These are phyloP conservation scores for Rhizoglyphus robini DNA, from an alignment of 1,140 invertebrate genomes.

Conservation along the genomic window DNA sequence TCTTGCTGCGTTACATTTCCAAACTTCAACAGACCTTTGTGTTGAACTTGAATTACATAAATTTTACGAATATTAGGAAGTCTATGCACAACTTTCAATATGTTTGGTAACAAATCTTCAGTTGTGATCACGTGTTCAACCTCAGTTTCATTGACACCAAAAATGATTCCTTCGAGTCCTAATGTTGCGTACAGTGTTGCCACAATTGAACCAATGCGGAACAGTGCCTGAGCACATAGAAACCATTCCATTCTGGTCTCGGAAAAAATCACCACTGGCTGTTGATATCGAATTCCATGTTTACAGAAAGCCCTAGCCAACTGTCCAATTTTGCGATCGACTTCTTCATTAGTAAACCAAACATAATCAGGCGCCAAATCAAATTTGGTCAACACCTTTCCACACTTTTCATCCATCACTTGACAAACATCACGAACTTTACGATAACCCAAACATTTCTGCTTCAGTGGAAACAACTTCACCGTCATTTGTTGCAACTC, in stretches of 20 bases:
- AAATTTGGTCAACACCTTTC: conserved; percentile 66
- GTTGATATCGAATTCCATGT: conserved; percentile 44
- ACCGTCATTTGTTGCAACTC: conserved; percentile 64
- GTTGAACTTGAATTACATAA: conserved; percentile 21
- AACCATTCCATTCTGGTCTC: conserved; percentile 63
- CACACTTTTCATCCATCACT: conserved; percentile 79
- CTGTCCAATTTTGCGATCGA: conserved; percentile 52
- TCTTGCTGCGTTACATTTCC: not conserved
- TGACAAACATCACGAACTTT: conserved; percentile 38
- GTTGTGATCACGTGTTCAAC: conserved; percentile 46
- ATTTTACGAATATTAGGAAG: conserved; percentile 8
- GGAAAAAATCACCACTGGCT: conserved; percentile 84
- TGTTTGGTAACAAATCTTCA: conserved; percentile 26
- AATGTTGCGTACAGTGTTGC: conserved; percentile 92
- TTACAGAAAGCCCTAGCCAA: conserved; percentile 63
- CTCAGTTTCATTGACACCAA: conserved; percentile 91
- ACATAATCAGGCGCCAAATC: conserved; percentile 57
- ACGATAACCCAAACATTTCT: conserved; percentile 13
- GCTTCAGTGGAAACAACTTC: conserved; percentile 40
- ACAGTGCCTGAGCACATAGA: conserved; percentile 17
- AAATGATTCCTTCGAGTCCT: conserved; percentile 84
- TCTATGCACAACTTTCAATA: conserved; percentile 10
- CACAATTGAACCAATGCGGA: conserved; percentile 40
- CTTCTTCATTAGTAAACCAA: conserved; percentile 71
- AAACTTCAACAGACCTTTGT: not conserved